Conservation (phyloP, 2,797 vertebrate species). For the Sebastes paucispinis region DNA sequence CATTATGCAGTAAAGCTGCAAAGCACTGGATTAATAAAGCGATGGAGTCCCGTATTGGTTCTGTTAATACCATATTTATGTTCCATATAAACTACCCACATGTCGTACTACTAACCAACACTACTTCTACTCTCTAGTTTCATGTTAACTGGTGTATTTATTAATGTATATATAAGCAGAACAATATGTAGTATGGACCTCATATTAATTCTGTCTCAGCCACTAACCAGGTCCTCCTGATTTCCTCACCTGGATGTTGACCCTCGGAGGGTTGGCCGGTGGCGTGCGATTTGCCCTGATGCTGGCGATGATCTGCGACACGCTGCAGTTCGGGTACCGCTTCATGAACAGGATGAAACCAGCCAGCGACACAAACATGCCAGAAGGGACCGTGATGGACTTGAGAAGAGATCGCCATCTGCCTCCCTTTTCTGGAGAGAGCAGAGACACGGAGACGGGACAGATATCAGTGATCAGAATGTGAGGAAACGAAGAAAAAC, state of each 20-base stretch:
- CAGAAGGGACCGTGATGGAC: constrained; percentile 72
- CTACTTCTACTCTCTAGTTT: neutral
- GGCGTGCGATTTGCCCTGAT: constrained; percentile 56
- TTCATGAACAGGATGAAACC: constrained; percentile 78
- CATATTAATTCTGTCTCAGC: neutral
- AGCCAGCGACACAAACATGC: constrained; percentile 75
- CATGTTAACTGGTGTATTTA: neutral
- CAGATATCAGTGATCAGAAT: neutral
- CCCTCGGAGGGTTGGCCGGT: constrained; percentile 49
- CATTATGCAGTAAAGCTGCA: neutral
- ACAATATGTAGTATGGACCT: neutral
- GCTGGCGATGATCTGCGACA: constrained; percentile 60
- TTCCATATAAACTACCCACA: neutral
- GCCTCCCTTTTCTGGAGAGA: constrained; percentile 52
- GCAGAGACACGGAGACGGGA: neutral
- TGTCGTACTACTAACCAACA: neutral
- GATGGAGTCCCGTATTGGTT: neutral
- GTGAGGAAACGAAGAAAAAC: neutral
- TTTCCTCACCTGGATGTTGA: constrained; percentile 76
- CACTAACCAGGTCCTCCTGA: neutral
- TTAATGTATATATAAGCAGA: neutral
- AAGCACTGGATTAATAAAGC: neutral
- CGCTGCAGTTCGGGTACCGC: constrained; percentile 72
- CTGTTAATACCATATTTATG: neutral
- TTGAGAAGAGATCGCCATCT: constrained; percentile 73